A percentile compares a stretch with the other conserved stretches of the same genome.
These are phyloP conservation scores for Excalfactoria chinensis DNA, from an alignment of 2,113 vertebrate genomes.

Conservation along the genomic window DNA sequence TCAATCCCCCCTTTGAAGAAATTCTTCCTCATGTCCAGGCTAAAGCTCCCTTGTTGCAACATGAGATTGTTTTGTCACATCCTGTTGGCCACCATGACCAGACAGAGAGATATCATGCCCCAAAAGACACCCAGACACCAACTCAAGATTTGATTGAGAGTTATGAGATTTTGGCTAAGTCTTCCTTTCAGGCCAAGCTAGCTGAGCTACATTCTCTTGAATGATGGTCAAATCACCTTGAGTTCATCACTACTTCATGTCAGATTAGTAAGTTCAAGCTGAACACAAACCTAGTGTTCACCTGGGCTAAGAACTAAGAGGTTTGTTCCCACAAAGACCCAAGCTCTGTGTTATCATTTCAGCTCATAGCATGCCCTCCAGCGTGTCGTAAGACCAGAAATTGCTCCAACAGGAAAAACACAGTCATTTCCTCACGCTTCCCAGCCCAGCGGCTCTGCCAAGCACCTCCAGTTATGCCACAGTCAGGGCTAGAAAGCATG, in stretches of 20 bases:
- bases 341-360: background rate
- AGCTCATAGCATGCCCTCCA: background rate
- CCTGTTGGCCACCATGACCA: background rate
- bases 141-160: background rate
- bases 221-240: background rate
- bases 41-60: too few relatives aligned
- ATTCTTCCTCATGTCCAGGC: background rate
- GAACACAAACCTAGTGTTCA: background rate
- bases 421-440: accelerated
- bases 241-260: background rate
- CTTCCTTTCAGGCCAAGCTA: accelerated
- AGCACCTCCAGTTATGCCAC: background rate
- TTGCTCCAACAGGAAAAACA: background rate
- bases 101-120: background rate
- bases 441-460: background rate
- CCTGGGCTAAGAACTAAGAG: background rate
- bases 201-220: background rate
- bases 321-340: background rate
- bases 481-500: accelerated
- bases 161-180: background rate
- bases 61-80: too few relatives aligned
- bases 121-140: background rate
- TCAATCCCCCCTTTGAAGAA: background rate
- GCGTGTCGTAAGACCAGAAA: background rate
- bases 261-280: background rate